Evolutionary conservation across 2,888 invertebrate genomes (phyloP), one percentile per base, ranked within the genome.

Genomic region (Drosophila borborema): DNA sequence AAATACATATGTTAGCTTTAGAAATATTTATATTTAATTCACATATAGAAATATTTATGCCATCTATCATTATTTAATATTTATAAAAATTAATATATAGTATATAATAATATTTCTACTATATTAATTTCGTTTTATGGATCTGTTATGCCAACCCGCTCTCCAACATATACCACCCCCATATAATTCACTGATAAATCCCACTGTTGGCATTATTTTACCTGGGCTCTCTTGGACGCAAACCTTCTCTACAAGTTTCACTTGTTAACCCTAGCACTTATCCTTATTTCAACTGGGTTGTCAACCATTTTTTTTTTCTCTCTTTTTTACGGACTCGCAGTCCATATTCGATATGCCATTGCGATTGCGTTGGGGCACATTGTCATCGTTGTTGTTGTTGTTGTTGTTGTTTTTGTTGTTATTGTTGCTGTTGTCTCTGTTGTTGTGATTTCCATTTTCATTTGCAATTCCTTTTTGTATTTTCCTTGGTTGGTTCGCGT

Each of bases 381-480:
- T 60, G 65, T 64, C 38, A 58, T 49, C 9, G 9, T 34, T 43
- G 69, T 48, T 66, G 56, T 53, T 68, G 65, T 68, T 68, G 80
- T 72, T 79, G 81, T 34, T 65, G 61, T 53, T 68, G 80, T 72
- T 79, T 78, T 34, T 65, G 61, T 53, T 68, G 67, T 66, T 68
- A 76, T 70, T 79, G 81, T 34, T 65, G 64, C 38, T 59, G 71
- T 46, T 64, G 61, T 54, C 31, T 60, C 59, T 69, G 68, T 71
- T 69, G 80, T 72, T 82, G 81, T 76, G 74, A 87, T 84, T 83
- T 83, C 76, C 82, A 81, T 82, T 82, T 78, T 65, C 76, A 82
- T 82, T 82, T 80, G 75, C 81, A 90, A 83, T 88, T 90, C 81
- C 72, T 78, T 82, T 51, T 90, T 82, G 76, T 80, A 54, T 67